These are phyloP conservation scores for Accipiter virgatus DNA, from an alignment of 2,113 vertebrate species.

Conservation along the genomic window DNA sequence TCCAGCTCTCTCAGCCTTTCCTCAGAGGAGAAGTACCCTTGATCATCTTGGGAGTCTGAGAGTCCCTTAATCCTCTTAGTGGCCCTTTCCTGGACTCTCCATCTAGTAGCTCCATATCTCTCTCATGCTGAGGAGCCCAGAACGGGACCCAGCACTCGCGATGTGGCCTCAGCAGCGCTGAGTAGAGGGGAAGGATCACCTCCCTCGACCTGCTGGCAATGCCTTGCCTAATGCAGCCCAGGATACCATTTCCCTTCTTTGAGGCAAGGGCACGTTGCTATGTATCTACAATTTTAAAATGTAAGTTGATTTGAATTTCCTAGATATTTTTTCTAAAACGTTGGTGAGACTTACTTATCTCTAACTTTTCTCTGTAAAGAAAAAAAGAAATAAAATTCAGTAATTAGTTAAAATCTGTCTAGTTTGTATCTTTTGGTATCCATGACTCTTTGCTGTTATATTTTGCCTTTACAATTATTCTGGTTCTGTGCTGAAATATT, in stretches of 20 bases:
- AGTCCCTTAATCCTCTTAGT: not conserved
- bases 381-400: not conserved
- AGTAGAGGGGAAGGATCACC: not conserved
- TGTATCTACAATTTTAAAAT: not conserved
- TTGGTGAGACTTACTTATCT: not conserved
- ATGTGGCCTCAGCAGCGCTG: not conserved
- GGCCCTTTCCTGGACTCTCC: not conserved
- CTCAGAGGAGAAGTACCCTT: not conserved
- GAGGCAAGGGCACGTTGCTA: accelerated
- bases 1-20: not conserved
- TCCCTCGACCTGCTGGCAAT: not conserved
- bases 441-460: not conserved
- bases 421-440: not conserved
- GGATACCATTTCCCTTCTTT: not conserved
- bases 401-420: not conserved
- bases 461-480: not conserved
- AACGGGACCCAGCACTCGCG: not conserved
- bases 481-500: not conserved
- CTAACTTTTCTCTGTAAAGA: not conserved
- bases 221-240: not conserved
- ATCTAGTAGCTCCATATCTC: not conserved
- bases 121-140: too few species aligned
- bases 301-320: not conserved
- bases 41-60: not conserved
- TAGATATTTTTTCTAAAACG: not conserved